These are phyloP conservation scores for Mya arenaria DNA, from an alignment of 1,140 invertebrate species.

Conservation along the genomic window DNA sequence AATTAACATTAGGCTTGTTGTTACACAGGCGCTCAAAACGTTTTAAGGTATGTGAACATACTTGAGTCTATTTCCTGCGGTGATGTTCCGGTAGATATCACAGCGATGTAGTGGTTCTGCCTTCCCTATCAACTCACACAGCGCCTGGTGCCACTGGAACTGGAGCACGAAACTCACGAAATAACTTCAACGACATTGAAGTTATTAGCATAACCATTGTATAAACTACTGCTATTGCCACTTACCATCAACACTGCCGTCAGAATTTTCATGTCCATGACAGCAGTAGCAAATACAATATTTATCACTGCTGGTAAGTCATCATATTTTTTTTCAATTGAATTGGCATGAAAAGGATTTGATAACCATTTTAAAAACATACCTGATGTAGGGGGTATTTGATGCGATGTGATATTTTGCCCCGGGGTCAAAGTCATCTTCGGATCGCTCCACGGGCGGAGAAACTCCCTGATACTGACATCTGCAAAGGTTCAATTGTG, in stretches of 20 bases:
- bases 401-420: conserved; percentile 77
- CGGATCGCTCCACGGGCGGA: conserved; percentile 67
- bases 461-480: conserved; percentile 74
- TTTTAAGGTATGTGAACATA: no score
- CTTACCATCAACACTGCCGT: no score
- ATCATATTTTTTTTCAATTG: no score
- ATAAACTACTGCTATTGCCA: no score
- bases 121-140: conserved; percentile 90
- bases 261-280: no score
- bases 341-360: no score
- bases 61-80: conserved; percentile 84
- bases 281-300: no score
- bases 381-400: conserved; percentile 77
- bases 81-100: conserved; percentile 90
- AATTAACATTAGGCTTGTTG: no score
- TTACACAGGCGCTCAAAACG: no score
- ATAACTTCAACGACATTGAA: conserved; percentile 64
- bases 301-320: no score
- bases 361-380: no score
- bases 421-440: conserved; percentile 77
- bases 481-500: conserved; percentile 39
- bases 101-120: conserved; percentile 91
- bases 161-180: conserved; percentile 89
- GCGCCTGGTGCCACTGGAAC: conserved; percentile 92
- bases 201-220: no score